Conservation (phyloP, 2,113 vertebrate genomes). For the Melanocharis versteri region DNA sequence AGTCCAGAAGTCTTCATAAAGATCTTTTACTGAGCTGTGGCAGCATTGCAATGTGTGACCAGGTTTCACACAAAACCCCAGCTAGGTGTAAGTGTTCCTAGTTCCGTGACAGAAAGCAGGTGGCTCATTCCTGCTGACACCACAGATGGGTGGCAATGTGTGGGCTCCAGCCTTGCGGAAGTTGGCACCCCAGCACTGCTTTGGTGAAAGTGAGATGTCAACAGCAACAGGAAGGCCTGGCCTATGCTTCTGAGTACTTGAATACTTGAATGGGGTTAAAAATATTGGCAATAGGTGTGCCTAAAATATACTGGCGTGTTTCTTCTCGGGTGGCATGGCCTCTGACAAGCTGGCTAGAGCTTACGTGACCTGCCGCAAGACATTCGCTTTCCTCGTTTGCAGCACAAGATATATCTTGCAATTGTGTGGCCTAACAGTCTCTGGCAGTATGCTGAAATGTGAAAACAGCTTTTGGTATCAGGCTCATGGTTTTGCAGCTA, state of each 20-base stretch:
- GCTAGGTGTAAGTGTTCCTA: not conserved
- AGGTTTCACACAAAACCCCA: not conserved
- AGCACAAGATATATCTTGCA: not conserved
- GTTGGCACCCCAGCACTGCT: not conserved
- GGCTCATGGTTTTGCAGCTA: not conserved
- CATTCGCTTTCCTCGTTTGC: not conserved
- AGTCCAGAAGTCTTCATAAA: not conserved
- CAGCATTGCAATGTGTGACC: not conserved
- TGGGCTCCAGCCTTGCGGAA: not conserved
- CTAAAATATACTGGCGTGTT: not conserved
- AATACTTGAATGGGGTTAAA: not conserved
- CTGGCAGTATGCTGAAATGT: not conserved
- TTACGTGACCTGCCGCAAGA: not conserved
- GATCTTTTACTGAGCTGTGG: not conserved
- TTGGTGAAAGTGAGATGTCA: not conserved
- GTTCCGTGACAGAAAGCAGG: not conserved
- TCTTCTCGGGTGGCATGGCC: rapidly evolving
- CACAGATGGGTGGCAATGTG: not conserved
- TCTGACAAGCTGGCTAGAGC: not conserved
- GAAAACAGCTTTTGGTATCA: not conserved
- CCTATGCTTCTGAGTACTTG: not conserved
- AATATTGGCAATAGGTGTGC: not conserved
- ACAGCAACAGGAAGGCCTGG: not conserved
- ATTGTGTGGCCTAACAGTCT: not conserved
- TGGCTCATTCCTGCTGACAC: not conserved